Conservation (phyloP, 1,140 invertebrate genomes). For the Macrobrachium nipponense region DNA sequence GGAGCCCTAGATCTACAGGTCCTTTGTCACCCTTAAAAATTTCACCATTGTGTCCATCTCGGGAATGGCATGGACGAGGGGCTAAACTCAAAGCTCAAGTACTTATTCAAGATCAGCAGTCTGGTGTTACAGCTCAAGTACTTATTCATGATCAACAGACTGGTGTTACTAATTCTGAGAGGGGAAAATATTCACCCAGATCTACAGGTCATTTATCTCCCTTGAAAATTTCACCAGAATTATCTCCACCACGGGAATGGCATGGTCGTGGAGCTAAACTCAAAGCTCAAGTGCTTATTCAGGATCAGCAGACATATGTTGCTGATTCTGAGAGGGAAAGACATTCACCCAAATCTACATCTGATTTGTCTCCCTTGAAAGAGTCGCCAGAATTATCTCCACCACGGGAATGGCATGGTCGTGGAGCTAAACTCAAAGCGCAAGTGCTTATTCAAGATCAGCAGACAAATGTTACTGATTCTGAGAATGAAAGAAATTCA, state of each 20-base stretch:
- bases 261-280: background rate
- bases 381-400: background rate
- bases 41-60: constrained; percentile 22
- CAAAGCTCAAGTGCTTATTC: constrained; percentile 7
- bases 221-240: background rate
- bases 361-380: background rate
- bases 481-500: too few species aligned
- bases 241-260: background rate
- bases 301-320: background rate
- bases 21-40: constrained; percentile 3
- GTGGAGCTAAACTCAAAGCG: constrained; percentile 1
- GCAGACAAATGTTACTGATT: background rate
- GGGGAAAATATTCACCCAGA: too few species aligned
- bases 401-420: background rate
- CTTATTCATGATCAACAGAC: too few species aligned
- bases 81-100: constrained; percentile 52
- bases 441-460: background rate
- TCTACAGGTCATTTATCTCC: background rate
- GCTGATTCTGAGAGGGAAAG: background rate
- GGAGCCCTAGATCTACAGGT: background rate
- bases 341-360: background rate
- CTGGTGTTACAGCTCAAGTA: constrained; percentile 17
- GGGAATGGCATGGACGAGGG: constrained; percentile 48
- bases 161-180: too few species aligned
- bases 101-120: constrained; percentile 52